Evolutionary conservation across 2,113 vertebrate species (phyloP).

Genomic region (Eonycteris spelaea): DNA sequence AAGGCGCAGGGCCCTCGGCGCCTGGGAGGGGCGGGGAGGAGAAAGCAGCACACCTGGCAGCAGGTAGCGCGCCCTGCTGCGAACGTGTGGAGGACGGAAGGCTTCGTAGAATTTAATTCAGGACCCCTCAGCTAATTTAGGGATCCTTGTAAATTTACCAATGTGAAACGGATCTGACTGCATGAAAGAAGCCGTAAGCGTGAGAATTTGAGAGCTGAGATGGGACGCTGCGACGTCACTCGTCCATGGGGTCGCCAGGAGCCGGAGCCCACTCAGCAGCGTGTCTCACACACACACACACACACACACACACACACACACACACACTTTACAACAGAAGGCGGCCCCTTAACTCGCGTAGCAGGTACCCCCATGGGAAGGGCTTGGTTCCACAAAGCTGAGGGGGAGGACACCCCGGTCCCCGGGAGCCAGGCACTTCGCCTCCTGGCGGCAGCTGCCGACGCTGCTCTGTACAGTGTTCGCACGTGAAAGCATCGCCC

Average conservation of each 20-base stretch:
- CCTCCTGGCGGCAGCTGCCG: too few relatives aligned
- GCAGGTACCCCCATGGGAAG: too few relatives aligned
- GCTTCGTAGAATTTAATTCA: neutral
- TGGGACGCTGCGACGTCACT: neutral
- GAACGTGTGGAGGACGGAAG: neutral
- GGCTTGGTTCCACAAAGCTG: neutral
- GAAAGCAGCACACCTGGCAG: accelerated
- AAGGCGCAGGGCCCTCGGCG: neutral
- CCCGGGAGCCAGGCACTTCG: neutral
- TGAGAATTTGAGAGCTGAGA: neutral
- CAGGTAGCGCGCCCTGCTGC: neutral
- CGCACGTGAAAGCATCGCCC: neutral
- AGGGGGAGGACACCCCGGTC: neutral
- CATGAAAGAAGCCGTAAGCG: neutral
- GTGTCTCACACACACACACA: too few relatives aligned
- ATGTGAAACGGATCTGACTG: too few relatives aligned
- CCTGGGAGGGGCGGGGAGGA: too few relatives aligned
- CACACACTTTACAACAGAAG: too few relatives aligned
- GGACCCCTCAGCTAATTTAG: neutral
- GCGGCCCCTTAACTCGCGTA: neutral
- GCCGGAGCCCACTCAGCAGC: neutral
- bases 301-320: too few relatives aligned
- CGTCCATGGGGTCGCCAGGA: too few relatives aligned
- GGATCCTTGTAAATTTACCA: neutral
- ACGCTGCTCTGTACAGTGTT: neutral